Conservation (phyloP, 2,888 invertebrate species). For the Anoplius nigerrimus region DNA sequence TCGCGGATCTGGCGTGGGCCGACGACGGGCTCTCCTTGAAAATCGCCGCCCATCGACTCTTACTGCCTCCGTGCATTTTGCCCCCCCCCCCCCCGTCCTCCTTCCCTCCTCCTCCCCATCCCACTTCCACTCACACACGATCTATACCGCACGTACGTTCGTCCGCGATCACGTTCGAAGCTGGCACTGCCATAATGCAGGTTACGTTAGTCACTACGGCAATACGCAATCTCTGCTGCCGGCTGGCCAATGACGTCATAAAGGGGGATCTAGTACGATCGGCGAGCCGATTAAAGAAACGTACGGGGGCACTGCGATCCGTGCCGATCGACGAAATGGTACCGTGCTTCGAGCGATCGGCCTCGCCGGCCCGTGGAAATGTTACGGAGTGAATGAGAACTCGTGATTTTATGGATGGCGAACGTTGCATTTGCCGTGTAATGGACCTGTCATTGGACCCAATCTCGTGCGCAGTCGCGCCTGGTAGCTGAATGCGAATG, state of each 20-base stretch:
- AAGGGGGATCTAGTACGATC: not conserved
- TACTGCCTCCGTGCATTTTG: too few relatives aligned
- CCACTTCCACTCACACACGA: too few relatives aligned
- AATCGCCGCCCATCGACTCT: conserved; percentile 33
- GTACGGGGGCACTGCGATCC: not conserved
- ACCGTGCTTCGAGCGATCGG: conserved; percentile 4
- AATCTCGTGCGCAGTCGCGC: too few relatives aligned
- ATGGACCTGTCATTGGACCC: too few relatives aligned
- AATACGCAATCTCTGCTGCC: conserved; percentile 21
- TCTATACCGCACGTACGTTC: too few relatives aligned
- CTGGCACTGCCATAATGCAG: conserved; percentile 17
- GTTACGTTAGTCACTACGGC: conserved; percentile 36
- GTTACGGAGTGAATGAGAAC: too few relatives aligned
- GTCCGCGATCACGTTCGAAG: not conserved
- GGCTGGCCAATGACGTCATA: conserved; percentile 31
- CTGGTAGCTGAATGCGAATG: too few relatives aligned
- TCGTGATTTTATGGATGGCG: not conserved
- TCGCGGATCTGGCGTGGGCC: conserved; percentile 40
- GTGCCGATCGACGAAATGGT: not conserved
- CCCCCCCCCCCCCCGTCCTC: too few relatives aligned
- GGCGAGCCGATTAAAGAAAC: too few relatives aligned
- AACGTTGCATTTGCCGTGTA: too few relatives aligned
- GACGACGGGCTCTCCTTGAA: conserved; percentile 47
- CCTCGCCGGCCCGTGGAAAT: too few relatives aligned
- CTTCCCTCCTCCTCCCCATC: too few relatives aligned